These are phyloP conservation scores for Adineta ricciae DNA, from an alignment of 2,888 invertebrate species.

Conservation along the genomic window DNA sequence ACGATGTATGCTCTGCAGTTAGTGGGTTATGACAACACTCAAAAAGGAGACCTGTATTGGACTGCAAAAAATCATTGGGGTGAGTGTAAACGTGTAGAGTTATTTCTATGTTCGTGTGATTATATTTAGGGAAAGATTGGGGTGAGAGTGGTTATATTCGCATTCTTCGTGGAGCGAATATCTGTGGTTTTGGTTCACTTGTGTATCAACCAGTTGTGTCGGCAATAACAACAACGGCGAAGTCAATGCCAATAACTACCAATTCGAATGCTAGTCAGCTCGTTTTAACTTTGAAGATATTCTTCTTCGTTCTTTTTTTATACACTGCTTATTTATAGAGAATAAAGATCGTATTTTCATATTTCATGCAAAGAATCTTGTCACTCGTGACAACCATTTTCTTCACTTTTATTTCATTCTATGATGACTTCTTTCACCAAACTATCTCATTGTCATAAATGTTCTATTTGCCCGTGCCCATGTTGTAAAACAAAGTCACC, in stretches of 20 bases:
- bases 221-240: neutral
- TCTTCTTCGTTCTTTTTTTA: too few species aligned
- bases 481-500: neutral
- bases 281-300: too few species aligned
- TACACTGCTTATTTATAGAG: too few species aligned
- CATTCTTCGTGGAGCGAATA: neutral
- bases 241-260: too few species aligned
- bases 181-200: neutral
- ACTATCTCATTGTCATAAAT: neutral
- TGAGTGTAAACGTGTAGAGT: neutral
- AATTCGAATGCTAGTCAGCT: too few species aligned
- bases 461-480: neutral
- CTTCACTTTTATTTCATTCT: neutral
- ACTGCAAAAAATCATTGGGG: neutral
- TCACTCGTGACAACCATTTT: neutral
- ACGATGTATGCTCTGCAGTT: neutral
- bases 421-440: neutral
- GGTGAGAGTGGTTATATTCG: neutral
- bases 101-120: too few species aligned
- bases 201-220: neutral
- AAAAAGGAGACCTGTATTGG: neutral
- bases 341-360: too few species aligned
- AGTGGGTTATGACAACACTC: neutral
- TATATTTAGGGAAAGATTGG: neutral
- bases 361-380: neutral